Evolutionary conservation across 2,113 vertebrate genomes (phyloP).

Genomic region (Calyptommatus sinebrachiatus): DNA sequence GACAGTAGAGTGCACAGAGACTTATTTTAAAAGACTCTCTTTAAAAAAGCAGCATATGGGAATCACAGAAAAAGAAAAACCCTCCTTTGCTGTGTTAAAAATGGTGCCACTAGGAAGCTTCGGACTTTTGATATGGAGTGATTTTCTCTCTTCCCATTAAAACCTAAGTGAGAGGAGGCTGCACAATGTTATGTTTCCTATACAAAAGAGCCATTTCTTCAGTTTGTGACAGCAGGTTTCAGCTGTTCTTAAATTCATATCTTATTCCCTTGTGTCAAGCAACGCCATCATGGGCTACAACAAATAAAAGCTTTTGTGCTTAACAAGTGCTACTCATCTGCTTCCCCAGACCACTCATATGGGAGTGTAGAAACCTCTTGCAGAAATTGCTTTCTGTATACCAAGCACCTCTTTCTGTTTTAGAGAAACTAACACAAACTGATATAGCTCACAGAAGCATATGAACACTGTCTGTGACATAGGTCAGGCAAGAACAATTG

Average conservation of each 20-base stretch:
- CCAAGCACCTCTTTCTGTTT: constrained; percentile 49
- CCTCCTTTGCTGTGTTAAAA: neutral
- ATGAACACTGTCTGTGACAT: constrained; percentile 27
- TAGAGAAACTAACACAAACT: constrained; percentile 55
- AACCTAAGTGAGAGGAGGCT: constrained; percentile 41
- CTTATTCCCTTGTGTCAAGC: too few relatives aligned
- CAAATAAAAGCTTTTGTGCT: neutral
- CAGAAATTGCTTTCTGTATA: neutral
- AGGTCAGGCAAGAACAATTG: constrained; percentile 50
- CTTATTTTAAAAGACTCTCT: constrained; percentile 15
- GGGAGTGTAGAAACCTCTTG: neutral
- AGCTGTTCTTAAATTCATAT: constrained; percentile 64
- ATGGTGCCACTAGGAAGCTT: constrained; percentile 27
- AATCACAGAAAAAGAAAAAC: neutral
- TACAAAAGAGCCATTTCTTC: constrained; percentile 44
- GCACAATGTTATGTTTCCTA: constrained; percentile 32
- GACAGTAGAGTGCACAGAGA: neutral
- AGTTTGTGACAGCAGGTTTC: constrained; percentile 44
- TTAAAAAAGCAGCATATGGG: constrained; percentile 1
- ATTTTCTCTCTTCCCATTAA: neutral
- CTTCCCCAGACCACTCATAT: neutral
- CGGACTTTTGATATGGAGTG: neutral
- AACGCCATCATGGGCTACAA: too few relatives aligned
- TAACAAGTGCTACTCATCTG: neutral
- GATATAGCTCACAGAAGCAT: constrained; percentile 54